Percentiles rank a stretch among this genome's conserved stretches.
Evolutionary conservation across 2,888 invertebrate species (phyloP).

Genomic region (Calameuta filiformis): DNA sequence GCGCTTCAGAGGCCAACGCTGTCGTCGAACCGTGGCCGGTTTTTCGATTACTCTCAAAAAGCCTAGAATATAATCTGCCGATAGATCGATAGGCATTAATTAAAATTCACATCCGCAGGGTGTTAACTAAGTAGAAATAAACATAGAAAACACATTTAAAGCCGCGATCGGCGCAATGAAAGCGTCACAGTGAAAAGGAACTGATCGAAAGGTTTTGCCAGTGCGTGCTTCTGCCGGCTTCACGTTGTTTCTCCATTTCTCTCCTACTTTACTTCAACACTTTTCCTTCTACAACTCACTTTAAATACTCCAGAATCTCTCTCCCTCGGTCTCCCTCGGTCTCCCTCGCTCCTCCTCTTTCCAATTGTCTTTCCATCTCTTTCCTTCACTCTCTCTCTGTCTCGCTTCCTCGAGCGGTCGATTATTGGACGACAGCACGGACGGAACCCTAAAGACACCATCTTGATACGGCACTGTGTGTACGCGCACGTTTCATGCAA

Average conservation of each 20-base stretch:
- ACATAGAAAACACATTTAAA: background rate
- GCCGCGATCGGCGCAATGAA: background rate
- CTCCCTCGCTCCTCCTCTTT: background rate
- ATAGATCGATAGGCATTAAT: background rate
- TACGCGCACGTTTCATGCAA: background rate
- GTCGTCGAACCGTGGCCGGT: background rate
- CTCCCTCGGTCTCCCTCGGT: background rate
- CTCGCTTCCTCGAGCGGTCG: background rate
- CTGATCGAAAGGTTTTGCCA: background rate
- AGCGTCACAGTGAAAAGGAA: background rate
- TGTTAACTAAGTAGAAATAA: background rate
- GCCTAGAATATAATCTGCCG: background rate
- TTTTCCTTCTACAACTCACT: background rate
- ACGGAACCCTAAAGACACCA: background rate
- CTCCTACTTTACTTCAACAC: background rate
- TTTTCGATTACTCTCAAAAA: background rate
- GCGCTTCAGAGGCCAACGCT: background rate
- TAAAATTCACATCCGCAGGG: background rate
- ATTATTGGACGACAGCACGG: background rate
- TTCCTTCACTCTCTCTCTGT: background rate
- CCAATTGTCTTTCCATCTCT: background rate
- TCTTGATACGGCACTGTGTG: background rate
- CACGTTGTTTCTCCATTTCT: background rate
- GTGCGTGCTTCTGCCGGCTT: background rate
- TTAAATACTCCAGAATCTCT: background rate